Base-by-base conservation (phyloP, 2,888 invertebrate genomes). In the Strigamia transsilvanica region DNA sequence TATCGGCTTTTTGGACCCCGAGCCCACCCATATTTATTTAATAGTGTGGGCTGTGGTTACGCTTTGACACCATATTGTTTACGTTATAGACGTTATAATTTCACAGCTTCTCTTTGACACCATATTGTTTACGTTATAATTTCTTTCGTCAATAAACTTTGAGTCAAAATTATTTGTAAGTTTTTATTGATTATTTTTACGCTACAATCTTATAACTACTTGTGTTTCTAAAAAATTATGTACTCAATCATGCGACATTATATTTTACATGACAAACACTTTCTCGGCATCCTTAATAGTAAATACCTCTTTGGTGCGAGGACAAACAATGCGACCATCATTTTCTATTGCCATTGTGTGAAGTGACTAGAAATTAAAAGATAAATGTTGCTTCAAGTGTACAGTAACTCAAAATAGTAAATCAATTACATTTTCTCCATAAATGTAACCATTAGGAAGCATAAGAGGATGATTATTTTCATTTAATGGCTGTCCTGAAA, bases 391-490 rank as follows among this genome's bases (percentile, higher is more conserved):
- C 78, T 13, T 27, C 27, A 27, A 2, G 27, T 3, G 27, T 27
- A 32, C 7, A 10, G 34, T 5, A 27, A 23, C 21, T 41, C 0
- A 46, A 41, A 80, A n/a, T 38, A 80, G 1, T 21, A 5, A n/a
- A 18, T 5, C 7, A 41, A 77, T 88, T 86, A 94, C 94, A 91
- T 94, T 92, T 89, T 96, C 95, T 12, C 97, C 97, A 87, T 97
- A 99, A 83, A 99, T 97, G 89, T 96, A 94, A 82, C 99, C 99
- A 90, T 99, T 99, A 84, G 99, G 99, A 89, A 99, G 91, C 93
- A 98, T 97, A 94, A 99, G 95, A 13, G 98, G 98, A 85, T 96
- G 96, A 90, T 99, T 98, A 89, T 99, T 94, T 88, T 99, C 98
- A 90, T 99, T 98, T 86, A 99, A 91, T 79, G 97, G 94, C 86